phyloP scores from a whole-genome alignment of 2,113 vertebrate genomes.

The Sminthopsis crassicaudata region DNA sequence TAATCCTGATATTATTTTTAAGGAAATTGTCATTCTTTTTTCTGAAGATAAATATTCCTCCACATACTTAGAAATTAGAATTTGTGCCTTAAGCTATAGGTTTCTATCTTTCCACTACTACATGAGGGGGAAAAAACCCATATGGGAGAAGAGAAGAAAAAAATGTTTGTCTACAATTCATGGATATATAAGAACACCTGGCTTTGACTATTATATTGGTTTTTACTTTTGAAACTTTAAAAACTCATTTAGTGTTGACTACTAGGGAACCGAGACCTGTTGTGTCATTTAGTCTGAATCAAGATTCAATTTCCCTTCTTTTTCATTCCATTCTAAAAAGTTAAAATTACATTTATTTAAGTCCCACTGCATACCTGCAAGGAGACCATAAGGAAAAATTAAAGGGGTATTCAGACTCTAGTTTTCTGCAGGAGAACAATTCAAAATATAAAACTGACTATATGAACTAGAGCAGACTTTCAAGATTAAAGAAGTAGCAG shows the following conservation, averaged over 20 bases:
- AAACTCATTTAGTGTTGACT: neutral
- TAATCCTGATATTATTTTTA: slow-evolving; percentile 4
- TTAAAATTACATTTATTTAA: neutral
- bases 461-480: neutral
- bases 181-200: neutral
- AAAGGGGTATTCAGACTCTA: neutral
- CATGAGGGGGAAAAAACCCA: neutral
- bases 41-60: slow-evolving; percentile 14
- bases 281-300: neutral
- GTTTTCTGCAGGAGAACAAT: neutral
- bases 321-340: neutral
- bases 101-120: neutral
- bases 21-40: slow-evolving; percentile 5
- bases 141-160: neutral
- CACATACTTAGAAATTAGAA: neutral
- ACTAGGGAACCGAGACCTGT: neutral
- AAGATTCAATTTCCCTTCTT: neutral
- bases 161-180: neutral
- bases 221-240: neutral
- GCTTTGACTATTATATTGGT: neutral
- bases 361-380: neutral
- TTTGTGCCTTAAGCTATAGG: neutral
- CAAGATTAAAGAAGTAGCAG: neutral
- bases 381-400: neutral
- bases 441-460: neutral